A percentile compares a stretch with the other conserved stretches of the same genome.
Evolutionary conservation across 2,888 invertebrate species (phyloP).

Genomic region (Terebella lapidaria): DNA sequence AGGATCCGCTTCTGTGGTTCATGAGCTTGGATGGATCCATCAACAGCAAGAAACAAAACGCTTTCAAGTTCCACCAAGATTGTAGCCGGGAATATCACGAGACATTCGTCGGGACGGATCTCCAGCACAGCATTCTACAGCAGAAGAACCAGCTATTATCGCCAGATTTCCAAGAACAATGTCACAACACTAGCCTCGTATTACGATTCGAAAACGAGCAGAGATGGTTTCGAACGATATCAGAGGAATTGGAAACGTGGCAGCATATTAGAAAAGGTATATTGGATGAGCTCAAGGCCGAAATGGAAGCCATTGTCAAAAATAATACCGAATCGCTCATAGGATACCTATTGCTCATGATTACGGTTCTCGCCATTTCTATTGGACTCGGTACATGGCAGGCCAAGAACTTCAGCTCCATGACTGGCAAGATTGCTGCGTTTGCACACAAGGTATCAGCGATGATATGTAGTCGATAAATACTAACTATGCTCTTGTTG

Average conservation of each 20-base stretch:
- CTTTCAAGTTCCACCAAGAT: conserved; percentile 7
- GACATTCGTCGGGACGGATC: neutral
- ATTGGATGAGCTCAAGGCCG: conserved; percentile 2
- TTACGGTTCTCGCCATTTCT: conserved; percentile 5
- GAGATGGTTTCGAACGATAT: conserved; percentile 13
- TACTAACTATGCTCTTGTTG: no score
- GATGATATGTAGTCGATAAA: no score
- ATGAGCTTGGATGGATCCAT: conserved; percentile 7
- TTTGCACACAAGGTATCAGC: neutral
- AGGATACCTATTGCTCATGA: conserved; percentile 8
- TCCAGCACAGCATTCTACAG: neutral
- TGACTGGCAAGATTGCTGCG: neutral
- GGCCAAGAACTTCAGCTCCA: conserved; percentile 2
- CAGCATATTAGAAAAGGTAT: conserved; percentile 4
- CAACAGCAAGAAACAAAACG: neutral
- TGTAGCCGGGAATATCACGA: neutral
- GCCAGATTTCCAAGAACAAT: neutral
- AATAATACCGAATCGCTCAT: neutral
- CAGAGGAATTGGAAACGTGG: conserved; percentile 11
- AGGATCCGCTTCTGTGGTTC: conserved; percentile 10
- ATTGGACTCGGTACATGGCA: conserved; percentile 12
- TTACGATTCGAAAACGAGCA: conserved; percentile 4
- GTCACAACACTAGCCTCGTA: neutral
- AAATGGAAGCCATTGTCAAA: conserved; percentile 1
- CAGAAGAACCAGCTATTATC: neutral